Evolutionary conservation across 2,888 invertebrate genomes (phyloP).

Genomic region (Creontiades dilutus): DNA sequence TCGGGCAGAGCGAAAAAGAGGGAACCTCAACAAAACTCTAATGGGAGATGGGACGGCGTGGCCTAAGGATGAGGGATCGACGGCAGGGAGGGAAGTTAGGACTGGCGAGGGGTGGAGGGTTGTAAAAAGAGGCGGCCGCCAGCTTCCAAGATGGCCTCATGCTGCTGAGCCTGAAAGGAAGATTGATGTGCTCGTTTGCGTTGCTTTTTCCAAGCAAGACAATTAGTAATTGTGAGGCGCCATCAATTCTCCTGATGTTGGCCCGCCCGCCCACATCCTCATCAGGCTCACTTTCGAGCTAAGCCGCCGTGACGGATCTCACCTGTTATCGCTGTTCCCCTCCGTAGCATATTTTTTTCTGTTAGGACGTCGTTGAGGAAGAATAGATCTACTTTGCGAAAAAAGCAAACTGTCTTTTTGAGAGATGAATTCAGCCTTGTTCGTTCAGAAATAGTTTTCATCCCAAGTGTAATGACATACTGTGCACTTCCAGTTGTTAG

Average conservation of each 20-base stretch:
- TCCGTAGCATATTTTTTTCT: neutral
- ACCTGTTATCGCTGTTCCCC: slow-evolving; percentile 31
- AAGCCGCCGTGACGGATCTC: slow-evolving; percentile 42
- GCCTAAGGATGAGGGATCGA: slow-evolving; percentile 43
- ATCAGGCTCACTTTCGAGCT: slow-evolving; percentile 31
- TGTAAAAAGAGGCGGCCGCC: slow-evolving; percentile 63
- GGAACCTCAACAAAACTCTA: slow-evolving; percentile 63
- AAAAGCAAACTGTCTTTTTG: neutral
- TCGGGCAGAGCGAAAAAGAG: slow-evolving; percentile 57
- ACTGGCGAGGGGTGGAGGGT: slow-evolving; percentile 1
- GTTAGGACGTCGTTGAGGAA: neutral
- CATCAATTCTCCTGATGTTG: slow-evolving; percentile 74
- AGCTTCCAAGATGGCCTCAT: slow-evolving; percentile 45
- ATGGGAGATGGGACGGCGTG: slow-evolving; percentile 50
- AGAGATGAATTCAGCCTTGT: neutral
- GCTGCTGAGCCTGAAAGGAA: slow-evolving; percentile 73
- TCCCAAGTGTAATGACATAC: too few relatives aligned
- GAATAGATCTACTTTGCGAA: neutral
- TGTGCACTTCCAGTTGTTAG: too few relatives aligned
- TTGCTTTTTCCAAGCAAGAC: slow-evolving; percentile 75
- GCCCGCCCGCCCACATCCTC: neutral
- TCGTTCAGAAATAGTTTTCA: too few relatives aligned
- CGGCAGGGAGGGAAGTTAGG: slow-evolving; percentile 38
- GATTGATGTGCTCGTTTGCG: slow-evolving; percentile 75
- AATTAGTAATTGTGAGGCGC: slow-evolving; percentile 75